Evolutionary conservation across 1,140 invertebrate species (phyloP), one percentile per base, ranked within the genome.

Genomic region (Galleria mellonella): DNA sequence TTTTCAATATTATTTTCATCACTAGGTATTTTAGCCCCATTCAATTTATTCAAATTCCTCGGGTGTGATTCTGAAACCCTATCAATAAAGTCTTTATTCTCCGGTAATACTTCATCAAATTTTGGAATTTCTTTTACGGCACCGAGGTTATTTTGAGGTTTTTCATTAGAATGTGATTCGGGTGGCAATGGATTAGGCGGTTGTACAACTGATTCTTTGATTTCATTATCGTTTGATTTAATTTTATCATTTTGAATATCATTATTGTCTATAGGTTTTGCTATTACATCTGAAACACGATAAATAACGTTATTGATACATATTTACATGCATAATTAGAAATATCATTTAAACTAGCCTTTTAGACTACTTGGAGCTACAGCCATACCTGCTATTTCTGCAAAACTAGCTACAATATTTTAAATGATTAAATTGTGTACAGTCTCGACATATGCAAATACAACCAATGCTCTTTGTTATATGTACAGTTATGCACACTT

Each of bases 181-280:
- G 83, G 86, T 27, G 79, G 71, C 1, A 86, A 64, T 1, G 83
- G 86, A 41, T 86, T 87, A 0, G 86, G 86, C 5, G 86, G 84
- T 52, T 83, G 75, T 5, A 83, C 55, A 66, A 70, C 74, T 0
- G 86, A 87, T 45, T 85, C 83, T 55, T 73, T 78, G 15, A 64
- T 55, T 0, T 64, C 45, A 7, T 54, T 47, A 7, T 55, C 62
- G 2, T 67, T 40, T 10, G 52, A 36, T 17, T 58, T 51, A 11
- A 68, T 56, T 8, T 30, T 23, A 11, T 49, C 30, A 9, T 49
- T 43, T 10, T 51, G 47, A 8, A 46, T 39, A n/a, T 30, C 31
- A 32, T 46, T 50, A 27, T 48, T 46, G 10, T 51, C 15, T 30
- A 61, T 42, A 14, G 62, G 46, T 31, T 65, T 64, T 4, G 50